phyloP scores from a whole-genome alignment of 1,140 invertebrate genomes.

The Nylanderia fulva region DNA sequence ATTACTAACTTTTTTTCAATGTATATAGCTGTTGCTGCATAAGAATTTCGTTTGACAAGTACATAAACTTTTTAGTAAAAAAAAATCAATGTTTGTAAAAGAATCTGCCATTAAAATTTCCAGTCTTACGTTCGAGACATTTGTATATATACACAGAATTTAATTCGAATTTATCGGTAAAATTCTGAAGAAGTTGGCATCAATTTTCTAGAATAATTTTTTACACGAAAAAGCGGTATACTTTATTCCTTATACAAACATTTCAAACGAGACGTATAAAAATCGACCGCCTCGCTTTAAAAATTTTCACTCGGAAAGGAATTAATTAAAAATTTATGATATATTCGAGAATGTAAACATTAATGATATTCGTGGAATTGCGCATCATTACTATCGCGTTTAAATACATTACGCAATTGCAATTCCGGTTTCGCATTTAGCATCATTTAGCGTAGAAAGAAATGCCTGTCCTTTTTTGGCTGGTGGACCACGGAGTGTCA shows the following conservation, averaged over 20 bases:
- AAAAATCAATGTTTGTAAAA: not conserved
- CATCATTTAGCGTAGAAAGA: not conserved
- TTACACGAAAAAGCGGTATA: not conserved
- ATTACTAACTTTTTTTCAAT: too few relatives aligned
- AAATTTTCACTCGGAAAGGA: not conserved
- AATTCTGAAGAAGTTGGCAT: not conserved
- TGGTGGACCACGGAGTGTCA: not conserved
- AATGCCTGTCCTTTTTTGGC: not conserved
- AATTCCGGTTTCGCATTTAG: slow-evolving; percentile 3
- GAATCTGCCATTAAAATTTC: not conserved
- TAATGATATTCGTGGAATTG: not conserved
- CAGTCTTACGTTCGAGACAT: not conserved
- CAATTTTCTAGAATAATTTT: not conserved
- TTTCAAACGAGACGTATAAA: not conserved
- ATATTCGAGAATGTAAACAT: not conserved
- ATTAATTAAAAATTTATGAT: not conserved
- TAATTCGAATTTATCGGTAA: not conserved
- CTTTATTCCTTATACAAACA: not conserved
- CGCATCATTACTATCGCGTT: not conserved
- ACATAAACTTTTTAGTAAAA: not conserved
- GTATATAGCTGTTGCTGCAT: not conserved
- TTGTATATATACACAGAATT: not conserved
- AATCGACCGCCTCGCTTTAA: not conserved
- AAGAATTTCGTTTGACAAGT: not conserved
- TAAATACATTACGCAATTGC: not conserved